Percentiles rank a stretch among this genome's conserved stretches.
Conservation (phyloP, 2,888 invertebrate species). For the Perdita meconis region DNA sequence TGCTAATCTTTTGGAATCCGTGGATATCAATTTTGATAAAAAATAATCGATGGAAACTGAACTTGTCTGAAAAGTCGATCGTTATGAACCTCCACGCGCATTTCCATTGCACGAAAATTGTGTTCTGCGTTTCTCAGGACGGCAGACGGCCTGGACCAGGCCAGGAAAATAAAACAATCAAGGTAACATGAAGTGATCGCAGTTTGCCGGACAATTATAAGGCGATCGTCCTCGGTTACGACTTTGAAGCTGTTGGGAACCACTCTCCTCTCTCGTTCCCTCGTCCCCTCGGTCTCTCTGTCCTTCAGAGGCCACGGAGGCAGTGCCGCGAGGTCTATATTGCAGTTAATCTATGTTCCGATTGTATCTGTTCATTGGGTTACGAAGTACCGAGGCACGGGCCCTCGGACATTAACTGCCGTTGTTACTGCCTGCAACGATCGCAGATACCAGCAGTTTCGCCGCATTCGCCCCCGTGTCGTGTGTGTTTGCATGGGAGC, state of each 20-base stretch:
- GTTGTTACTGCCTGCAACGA: constrained; percentile 82
- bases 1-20: too few relatives aligned
- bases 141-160: not conserved
- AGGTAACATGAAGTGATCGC: constrained; percentile 36
- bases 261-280: constrained; percentile 20
- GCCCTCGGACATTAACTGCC: constrained; percentile 82
- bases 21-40: too few relatives aligned
- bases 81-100: too few relatives aligned
- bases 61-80: too few relatives aligned
- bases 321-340: constrained; percentile 80
- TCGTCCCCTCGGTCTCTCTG: constrained; percentile 30
- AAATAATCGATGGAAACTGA: too few relatives aligned
- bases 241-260: constrained; percentile 39
- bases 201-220: constrained; percentile 59
- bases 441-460: constrained; percentile 81
- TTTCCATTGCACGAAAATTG: not conserved
- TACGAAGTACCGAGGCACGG: constrained; percentile 80
- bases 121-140: not conserved
- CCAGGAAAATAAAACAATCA: constrained; percentile 29
- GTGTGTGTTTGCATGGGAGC: constrained; percentile 78
- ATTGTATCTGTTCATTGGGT: constrained; percentile 83
- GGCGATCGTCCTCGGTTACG: constrained; percentile 53
- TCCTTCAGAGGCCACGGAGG: constrained; percentile 54
- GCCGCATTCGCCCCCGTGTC: constrained; percentile 77
- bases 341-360: constrained; percentile 83